These are phyloP conservation scores for Synanthedon formicaeformis DNA, from an alignment of 2,888 invertebrate species.

Conservation along the genomic window DNA sequence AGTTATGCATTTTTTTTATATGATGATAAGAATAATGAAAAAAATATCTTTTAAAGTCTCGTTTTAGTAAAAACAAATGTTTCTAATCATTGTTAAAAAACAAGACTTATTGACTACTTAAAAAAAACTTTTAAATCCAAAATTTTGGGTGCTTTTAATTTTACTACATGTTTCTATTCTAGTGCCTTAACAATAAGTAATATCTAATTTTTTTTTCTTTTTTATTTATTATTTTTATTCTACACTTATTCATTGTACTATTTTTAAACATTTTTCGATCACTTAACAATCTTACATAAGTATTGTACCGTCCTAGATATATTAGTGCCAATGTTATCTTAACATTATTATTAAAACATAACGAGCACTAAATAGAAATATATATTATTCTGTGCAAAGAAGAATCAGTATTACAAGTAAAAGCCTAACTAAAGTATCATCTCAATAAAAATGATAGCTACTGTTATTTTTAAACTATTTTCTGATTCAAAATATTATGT, in stretches of 20 bases:
- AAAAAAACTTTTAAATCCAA: too few species aligned
- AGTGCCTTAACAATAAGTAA: slow-evolving; percentile 4
- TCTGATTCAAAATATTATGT: too few species aligned
- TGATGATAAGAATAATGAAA: not conserved
- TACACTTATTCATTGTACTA: not conserved
- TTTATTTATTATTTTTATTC: not conserved
- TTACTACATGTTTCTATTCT: slow-evolving; percentile 6
- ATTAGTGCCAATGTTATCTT: slow-evolving; percentile 27
- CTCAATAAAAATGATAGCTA: too few species aligned
- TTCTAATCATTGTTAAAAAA: too few species aligned
- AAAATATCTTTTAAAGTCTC: not conserved
- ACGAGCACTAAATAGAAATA: not conserved
- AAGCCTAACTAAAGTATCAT: too few species aligned
- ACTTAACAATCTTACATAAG: not conserved
- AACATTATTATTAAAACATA: slow-evolving; percentile 10
- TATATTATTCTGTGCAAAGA: not conserved
- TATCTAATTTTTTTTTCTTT: not conserved
- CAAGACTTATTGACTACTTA: too few species aligned
- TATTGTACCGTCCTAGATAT: slow-evolving; percentile 22
- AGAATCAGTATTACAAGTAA: too few species aligned
- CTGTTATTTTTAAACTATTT: too few species aligned
- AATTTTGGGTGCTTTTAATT: not conserved
- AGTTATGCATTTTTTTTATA: too few species aligned
- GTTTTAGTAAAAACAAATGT: too few species aligned
- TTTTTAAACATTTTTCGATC: not conserved